These are phyloP conservation scores for Carterocephalus palaemon DNA, from an alignment of 2,888 invertebrate genomes.

Conservation along the genomic window DNA sequence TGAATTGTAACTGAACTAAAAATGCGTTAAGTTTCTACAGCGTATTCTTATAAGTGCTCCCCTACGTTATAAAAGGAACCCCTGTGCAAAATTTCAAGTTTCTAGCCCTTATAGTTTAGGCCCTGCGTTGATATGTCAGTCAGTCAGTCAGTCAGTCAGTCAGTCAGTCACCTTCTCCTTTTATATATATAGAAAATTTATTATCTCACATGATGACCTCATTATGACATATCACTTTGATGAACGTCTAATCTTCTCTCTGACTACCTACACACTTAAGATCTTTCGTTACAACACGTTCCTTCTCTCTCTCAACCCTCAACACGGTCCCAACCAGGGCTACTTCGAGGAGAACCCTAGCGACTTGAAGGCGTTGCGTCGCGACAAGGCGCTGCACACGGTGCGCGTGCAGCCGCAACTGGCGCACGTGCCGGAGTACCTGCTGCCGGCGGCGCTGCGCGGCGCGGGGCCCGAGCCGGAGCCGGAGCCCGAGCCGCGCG, in stretches of 20 bases:
- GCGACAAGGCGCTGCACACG: conserved; percentile 91
- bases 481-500: conserved; percentile 37
- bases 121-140: too few species aligned
- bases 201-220: conserved; percentile 51
- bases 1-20: too few species aligned
- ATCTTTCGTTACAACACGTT: not conserved
- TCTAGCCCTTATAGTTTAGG: too few species aligned
- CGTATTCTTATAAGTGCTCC: too few species aligned
- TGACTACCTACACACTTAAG: conserved; percentile 39
- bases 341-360: conserved; percentile 96
- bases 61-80: too few species aligned
- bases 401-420: conserved; percentile 91
- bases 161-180: too few species aligned
- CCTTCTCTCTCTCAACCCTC: too few species aligned
- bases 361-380: conserved; percentile 89
- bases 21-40: too few species aligned
- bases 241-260: conserved; percentile 78
- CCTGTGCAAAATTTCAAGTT: too few species aligned
- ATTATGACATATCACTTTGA: conserved; percentile 57
- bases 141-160: too few species aligned
- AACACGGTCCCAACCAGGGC: conserved; percentile 70
- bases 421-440: conserved; percentile 95
- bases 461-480: conserved; percentile 76
- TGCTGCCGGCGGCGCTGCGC: conserved; percentile 88
- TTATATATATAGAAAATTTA: too few species aligned